These are phyloP conservation scores for Acipenser ruthenus DNA, from an alignment of 2,797 vertebrate species.

Conservation along the genomic window DNA sequence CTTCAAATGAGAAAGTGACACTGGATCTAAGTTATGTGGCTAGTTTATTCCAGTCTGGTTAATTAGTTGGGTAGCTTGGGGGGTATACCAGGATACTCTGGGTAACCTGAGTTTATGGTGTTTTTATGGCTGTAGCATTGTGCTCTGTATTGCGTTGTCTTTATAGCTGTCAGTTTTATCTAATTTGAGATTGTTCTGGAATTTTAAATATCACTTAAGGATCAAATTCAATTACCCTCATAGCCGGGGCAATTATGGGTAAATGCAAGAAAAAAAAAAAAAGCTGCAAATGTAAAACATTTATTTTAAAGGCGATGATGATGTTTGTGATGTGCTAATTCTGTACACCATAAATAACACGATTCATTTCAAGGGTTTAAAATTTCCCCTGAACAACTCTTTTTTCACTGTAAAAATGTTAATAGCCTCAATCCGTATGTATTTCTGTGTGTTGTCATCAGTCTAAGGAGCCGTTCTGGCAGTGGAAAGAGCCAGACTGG, in stretches of 20 bases:
- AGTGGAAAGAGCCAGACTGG: background rate
- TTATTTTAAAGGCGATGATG: too few relatives aligned
- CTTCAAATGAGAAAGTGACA: too few relatives aligned
- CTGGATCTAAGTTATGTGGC: too few relatives aligned
- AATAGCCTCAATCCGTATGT: background rate
- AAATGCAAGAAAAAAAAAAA: background rate
- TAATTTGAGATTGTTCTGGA: background rate
- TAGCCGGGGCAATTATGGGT: too few relatives aligned
- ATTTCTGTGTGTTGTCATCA: too few relatives aligned
- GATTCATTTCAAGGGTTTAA: too few relatives aligned
- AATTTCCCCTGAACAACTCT: too few relatives aligned
- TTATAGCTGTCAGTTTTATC: background rate
- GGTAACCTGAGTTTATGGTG: constrained; percentile 4
- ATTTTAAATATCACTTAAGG: background rate
- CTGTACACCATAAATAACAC: too few relatives aligned
- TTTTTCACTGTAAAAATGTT: too few relatives aligned
- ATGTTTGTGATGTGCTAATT: too few relatives aligned
- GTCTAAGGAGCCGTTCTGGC: background rate
- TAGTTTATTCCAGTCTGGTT: too few relatives aligned
- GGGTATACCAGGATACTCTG: background rate
- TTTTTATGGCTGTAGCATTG: constrained; percentile 5
- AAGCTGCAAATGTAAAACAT: background rate
- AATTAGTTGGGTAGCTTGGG: too few relatives aligned
- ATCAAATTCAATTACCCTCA: constrained; percentile 1
- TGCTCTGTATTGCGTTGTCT: background rate